Evolutionary conservation across 2,797 vertebrate species (phyloP).

Genomic region (Esox masquinongy): DNA sequence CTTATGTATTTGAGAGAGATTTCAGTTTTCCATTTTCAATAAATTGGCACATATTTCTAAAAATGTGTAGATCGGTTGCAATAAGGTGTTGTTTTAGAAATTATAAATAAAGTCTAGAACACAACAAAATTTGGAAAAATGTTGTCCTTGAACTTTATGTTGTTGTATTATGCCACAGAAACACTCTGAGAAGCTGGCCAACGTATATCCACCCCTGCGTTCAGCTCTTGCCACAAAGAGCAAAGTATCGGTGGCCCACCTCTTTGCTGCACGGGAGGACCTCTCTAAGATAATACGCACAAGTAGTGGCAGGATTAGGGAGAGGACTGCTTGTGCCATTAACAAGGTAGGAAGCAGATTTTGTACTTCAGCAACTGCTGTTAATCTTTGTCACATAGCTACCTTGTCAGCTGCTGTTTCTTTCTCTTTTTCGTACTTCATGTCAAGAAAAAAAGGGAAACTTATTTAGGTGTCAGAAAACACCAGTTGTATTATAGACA

Average conservation of each 20-base stretch:
- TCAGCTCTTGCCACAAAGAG: slow-evolving; percentile 80
- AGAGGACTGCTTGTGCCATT: slow-evolving; percentile 94
- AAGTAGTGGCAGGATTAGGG: slow-evolving; percentile 89
- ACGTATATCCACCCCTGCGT: slow-evolving; percentile 91
- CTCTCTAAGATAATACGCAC: slow-evolving; percentile 94
- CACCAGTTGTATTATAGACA: not conserved
- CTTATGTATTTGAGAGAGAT: too few relatives aligned
- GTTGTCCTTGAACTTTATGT: slow-evolving; percentile 11
- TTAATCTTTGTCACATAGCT: not conserved
- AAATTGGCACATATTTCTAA: too few relatives aligned
- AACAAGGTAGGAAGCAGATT: slow-evolving; percentile 83
- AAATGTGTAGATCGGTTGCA: too few relatives aligned
- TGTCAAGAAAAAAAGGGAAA: not conserved
- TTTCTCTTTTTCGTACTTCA: not conserved
- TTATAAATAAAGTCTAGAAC: too few relatives aligned
- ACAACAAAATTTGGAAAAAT: too few relatives aligned
- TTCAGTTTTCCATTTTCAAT: too few relatives aligned
- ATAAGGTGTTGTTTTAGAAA: too few relatives aligned
- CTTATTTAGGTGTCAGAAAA: not conserved
- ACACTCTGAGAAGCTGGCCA: slow-evolving; percentile 87
- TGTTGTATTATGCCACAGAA: slow-evolving; percentile 68
- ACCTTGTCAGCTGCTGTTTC: not conserved
- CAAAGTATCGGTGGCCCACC: slow-evolving; percentile 85
- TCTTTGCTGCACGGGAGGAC: slow-evolving; percentile 91
- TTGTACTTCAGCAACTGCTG: not conserved